A percentile compares a stretch with the other conserved stretches of the same genome.
These are phyloP conservation scores for Cactoblastis cactorum DNA, from an alignment of 2,888 invertebrate genomes.

Conservation along the genomic window DNA sequence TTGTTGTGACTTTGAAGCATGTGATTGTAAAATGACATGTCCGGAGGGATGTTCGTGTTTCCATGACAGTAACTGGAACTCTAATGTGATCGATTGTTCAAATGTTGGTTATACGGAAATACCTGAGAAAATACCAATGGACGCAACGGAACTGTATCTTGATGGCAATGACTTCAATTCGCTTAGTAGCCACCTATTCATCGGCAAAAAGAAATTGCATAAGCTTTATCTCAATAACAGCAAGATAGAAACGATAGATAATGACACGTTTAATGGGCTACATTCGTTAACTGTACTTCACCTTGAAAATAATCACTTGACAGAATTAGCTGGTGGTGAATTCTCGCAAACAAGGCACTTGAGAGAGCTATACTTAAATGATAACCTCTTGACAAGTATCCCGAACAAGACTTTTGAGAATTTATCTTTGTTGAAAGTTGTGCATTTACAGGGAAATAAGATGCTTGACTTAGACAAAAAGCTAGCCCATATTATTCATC, in stretches of 20 bases:
- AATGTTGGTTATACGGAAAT: slow-evolving; percentile 85
- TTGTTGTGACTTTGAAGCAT: slow-evolving; percentile 93
- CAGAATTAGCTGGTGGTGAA: slow-evolving; percentile 86
- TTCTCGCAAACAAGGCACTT: slow-evolving; percentile 88
- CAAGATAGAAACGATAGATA: slow-evolving; percentile 85
- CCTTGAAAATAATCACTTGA: slow-evolving; percentile 86
- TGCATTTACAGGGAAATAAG: slow-evolving; percentile 87
- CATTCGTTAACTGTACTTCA: slow-evolving; percentile 85
- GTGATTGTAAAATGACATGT: slow-evolving; percentile 94
- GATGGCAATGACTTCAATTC: slow-evolving; percentile 89
- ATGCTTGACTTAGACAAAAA: slow-evolving; percentile 85
- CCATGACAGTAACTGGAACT: slow-evolving; percentile 90
- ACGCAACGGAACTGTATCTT: slow-evolving; percentile 91
- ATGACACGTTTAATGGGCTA: slow-evolving; percentile 89
- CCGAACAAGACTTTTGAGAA: slow-evolving; percentile 87
- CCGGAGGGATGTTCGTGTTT: slow-evolving; percentile 91
- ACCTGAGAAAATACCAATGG: slow-evolving; percentile 91
- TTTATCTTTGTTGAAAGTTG: slow-evolving; percentile 84
- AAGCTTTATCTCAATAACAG: slow-evolving; percentile 88
- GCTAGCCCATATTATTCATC: slow-evolving; percentile 78
- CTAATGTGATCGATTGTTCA: slow-evolving; percentile 90
- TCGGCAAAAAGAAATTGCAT: slow-evolving; percentile 89
- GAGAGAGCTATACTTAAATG: slow-evolving; percentile 88
- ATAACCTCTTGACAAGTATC: slow-evolving; percentile 86
- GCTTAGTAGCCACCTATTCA: slow-evolving; percentile 89